Conservation (phyloP, 2,888 invertebrate species). For the Gibbula magus region DNA sequence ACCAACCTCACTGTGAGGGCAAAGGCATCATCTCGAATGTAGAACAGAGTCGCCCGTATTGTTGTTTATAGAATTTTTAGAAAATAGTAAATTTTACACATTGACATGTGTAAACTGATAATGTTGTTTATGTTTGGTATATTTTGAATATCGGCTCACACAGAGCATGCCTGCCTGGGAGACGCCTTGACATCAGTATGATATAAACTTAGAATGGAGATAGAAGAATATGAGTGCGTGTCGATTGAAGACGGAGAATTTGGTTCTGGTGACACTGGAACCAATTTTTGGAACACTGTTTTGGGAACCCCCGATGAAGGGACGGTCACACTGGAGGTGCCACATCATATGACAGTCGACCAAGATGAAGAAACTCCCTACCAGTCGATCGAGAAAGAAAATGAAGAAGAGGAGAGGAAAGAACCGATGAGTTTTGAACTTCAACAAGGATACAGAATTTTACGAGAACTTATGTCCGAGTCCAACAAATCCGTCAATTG, state of each 20-base stretch:
- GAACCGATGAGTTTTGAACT: slow-evolving; percentile 61
- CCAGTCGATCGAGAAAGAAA: slow-evolving; percentile 19
- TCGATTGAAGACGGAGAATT: slow-evolving; percentile 3
- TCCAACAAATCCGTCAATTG: slow-evolving; percentile 73
- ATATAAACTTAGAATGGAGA: slow-evolving; percentile 1
- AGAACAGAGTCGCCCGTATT: slow-evolving; percentile 1
- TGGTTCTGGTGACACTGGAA: neutral
- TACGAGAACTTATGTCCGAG: slow-evolving; percentile 74
- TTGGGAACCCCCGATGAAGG: slow-evolving; percentile 12
- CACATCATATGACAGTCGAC: slow-evolving; percentile 9
- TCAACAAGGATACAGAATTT: slow-evolving; percentile 73
- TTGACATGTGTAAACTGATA: slow-evolving; percentile 3
- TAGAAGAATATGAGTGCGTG: slow-evolving; percentile 6
- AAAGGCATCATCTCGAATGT: neutral
- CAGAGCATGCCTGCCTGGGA: neutral
- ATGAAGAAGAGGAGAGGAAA: slow-evolving; percentile 23
- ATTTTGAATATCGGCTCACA: neutral
- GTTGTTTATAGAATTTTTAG: slow-evolving; percentile 19
- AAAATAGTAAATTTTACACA: slow-evolving; percentile 19
- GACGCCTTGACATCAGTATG: neutral
- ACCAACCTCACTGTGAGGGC: neutral
- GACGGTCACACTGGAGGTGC: neutral
- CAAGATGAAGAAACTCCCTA: neutral
- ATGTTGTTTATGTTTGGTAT: slow-evolving; percentile 11
- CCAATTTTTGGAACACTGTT: neutral